phyloP scores from a whole-genome alignment of 2,113 vertebrate species.

The Perccottus glenii region DNA sequence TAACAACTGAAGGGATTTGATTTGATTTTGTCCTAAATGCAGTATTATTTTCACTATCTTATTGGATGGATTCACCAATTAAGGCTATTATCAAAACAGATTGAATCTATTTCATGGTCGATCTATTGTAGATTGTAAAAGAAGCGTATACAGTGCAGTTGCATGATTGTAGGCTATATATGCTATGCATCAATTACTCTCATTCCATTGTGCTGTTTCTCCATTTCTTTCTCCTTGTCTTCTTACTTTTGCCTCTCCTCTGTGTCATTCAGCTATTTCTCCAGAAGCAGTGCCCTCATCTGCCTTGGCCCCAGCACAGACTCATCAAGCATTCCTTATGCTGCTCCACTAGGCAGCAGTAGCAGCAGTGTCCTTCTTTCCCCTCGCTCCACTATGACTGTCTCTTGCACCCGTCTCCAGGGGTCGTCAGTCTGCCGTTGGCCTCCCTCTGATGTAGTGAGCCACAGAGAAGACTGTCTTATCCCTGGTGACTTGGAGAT shows the following conservation, averaged over 20 bases:
- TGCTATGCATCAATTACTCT: too few species aligned
- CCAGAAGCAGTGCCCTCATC: constrained; percentile 38
- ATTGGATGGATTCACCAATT: too few species aligned
- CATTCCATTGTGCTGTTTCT: neutral
- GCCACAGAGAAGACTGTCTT: constrained; percentile 65
- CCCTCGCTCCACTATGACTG: constrained; percentile 46
- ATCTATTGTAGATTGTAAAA: too few species aligned
- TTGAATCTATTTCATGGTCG: too few species aligned
- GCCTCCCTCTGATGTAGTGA: constrained; percentile 66
- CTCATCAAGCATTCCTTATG: constrained; percentile 67
- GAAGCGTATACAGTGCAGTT: too few species aligned
- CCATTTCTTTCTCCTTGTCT: neutral
- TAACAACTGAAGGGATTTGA: too few species aligned
- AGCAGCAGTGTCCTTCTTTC: constrained; percentile 55
- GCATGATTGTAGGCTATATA: too few species aligned
- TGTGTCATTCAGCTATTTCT: constrained; percentile 35
- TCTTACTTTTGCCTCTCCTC: neutral
- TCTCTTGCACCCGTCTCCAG: constrained; percentile 67
- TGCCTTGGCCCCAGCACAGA: constrained; percentile 34
- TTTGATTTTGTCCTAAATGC: too few species aligned
- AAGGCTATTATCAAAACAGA: too few species aligned
- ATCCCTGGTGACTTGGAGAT: constrained; percentile 66
- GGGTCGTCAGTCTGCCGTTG: constrained; percentile 65
- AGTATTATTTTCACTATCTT: too few species aligned
- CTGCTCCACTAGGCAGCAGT: constrained; percentile 50